Evolutionary conservation across 37 sponge, comb jelly and placozoan genomes (phyloP).

Genomic region (Oscarella lobularis): DNA sequence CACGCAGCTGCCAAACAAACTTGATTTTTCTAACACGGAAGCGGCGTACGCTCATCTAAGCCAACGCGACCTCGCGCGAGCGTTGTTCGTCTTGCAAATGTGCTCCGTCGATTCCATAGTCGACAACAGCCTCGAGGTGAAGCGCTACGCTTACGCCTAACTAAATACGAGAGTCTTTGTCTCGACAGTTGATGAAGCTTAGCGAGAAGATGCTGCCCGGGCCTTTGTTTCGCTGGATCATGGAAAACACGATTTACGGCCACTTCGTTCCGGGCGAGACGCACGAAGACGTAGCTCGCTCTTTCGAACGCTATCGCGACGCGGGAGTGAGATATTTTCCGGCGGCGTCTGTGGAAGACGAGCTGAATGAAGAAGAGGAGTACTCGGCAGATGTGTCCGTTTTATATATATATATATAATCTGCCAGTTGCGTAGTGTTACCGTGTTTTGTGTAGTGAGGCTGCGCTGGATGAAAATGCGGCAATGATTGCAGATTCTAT

Average conservation of each 20-base stretch:
- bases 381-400: too few relatives aligned
- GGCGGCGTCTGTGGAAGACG: neutral
- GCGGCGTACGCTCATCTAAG: conserved; percentile 2
- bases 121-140: neutral
- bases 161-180: neutral
- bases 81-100: neutral
- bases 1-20: too few relatives aligned
- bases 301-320: neutral
- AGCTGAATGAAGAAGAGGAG: neutral
- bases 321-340: neutral
- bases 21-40: conserved; percentile 13
- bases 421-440: neutral
- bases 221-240: neutral
- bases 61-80: neutral
- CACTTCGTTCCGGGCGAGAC: neutral
- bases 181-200: neutral
- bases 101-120: neutral
- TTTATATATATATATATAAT: too few relatives aligned
- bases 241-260: neutral
- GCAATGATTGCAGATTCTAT: neutral
- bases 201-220: neutral
- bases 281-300: neutral
- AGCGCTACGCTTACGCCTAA: neutral
- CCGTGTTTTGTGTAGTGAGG: neutral
- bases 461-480: neutral